These are phyloP conservation scores for Shargacucullia verbasci DNA, from an alignment of 2,888 invertebrate genomes.

Conservation along the genomic window DNA sequence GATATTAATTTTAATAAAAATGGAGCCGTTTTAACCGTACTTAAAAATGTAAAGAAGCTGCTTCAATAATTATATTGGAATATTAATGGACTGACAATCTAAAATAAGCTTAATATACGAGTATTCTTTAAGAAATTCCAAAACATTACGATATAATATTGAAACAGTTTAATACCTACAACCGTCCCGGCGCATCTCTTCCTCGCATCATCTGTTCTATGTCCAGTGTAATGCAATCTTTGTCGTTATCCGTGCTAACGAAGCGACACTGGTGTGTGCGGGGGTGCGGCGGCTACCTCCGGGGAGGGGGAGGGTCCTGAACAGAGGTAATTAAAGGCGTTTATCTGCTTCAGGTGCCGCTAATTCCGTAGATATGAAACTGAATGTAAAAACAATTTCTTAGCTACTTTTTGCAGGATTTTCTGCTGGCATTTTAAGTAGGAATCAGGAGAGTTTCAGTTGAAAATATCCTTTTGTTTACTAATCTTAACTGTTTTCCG, in stretches of 20 bases:
- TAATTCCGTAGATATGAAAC: constrained; percentile 76
- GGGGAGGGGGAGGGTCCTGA: constrained; percentile 46
- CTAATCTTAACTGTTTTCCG: constrained; percentile 15
- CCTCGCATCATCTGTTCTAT: constrained; percentile 51
- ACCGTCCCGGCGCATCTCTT: constrained; percentile 16
- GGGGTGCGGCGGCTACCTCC: constrained; percentile 47
- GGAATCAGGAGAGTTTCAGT: constrained; percentile 2
- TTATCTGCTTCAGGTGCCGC: constrained; percentile 83
- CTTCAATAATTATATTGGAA: no score
- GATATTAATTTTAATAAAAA: no score
- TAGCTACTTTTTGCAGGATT: constrained; percentile 40
- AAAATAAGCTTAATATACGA: no score
- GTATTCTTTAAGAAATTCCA: no score
- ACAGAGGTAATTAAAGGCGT: constrained; percentile 78
- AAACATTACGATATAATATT: no score
- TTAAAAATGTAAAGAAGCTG: no score
- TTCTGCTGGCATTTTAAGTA: constrained; percentile 10
- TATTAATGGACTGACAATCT: no score
- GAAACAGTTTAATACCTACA: no score
- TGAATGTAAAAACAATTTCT: constrained; percentile 65
- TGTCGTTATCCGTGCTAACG: constrained; percentile 76
- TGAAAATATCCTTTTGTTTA: constrained; percentile 14
- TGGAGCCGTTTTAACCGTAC: no score
- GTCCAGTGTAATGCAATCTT: constrained; percentile 71
- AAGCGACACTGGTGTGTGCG: constrained; percentile 58